Conservation (phyloP, 2,888 invertebrate genomes). For the Flexamia atlantica region DNA sequence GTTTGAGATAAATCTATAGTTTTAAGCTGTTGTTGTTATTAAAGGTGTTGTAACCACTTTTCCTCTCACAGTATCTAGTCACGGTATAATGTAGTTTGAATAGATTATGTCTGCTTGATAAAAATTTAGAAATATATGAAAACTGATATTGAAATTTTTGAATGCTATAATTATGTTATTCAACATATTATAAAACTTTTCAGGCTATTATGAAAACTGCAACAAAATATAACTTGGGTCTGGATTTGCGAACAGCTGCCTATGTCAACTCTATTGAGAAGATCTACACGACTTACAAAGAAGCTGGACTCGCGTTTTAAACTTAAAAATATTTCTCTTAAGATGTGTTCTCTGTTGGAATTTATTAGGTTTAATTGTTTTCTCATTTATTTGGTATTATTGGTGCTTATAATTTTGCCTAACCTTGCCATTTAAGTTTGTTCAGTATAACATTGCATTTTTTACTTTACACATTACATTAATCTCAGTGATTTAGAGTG, state of each 20-base stretch:
- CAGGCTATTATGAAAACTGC: constrained; percentile 97
- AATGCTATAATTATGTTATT: not conserved
- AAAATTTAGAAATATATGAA: no score
- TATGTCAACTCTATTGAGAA: constrained; percentile 98
- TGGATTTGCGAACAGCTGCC: constrained; percentile 97
- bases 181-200: constrained; percentile 68
- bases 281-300: constrained; percentile 96
- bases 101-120: no score
- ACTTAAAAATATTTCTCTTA: not conserved
- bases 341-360: constrained; percentile 20
- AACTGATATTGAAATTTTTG: no score
- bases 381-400: not conserved
- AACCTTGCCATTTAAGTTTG: not conserved
- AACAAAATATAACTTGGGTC: constrained; percentile 93
- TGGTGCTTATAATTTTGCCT: constrained; percentile 1
- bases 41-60: no score
- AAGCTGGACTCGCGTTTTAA: constrained; percentile 96
- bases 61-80: no score
- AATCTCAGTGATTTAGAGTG: not conserved
- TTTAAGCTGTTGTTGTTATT: no score
- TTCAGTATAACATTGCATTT: not conserved
- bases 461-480: not conserved
- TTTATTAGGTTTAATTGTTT: constrained; percentile 19
- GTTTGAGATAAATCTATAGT: no score
- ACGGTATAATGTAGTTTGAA: no score